Evolutionary conservation across 2,113 vertebrate species (phyloP), one percentile per base, ranked within the genome.

Genomic region (Tetrax tetrax): DNA sequence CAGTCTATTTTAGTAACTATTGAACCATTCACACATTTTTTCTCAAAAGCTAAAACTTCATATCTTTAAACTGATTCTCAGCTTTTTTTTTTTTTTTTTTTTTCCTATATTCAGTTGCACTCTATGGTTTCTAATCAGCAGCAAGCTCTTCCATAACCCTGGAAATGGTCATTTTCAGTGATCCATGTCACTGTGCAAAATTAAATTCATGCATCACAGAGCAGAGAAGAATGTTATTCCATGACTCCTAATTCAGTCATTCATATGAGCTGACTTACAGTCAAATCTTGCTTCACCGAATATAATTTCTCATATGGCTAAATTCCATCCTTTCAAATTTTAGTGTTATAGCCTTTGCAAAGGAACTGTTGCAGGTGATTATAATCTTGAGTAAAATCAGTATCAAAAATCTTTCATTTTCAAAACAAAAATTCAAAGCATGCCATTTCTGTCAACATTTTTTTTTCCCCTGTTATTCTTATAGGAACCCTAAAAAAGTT

Each of bases 161-260:
- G 69, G 72, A 84, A 97, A 87, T 87, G 29, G 68, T 89, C 10
- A 84, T 92, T 93, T 90, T 91, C 92, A 92, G 72, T 91, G 86
- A 95, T 82, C 83, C 53, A 3, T 93, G 65, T 53, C 80, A 50
- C 18, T 75, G 61, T 6, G 19, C 61, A 93, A 76, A 95, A 92
- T 92, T 91, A 95, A 93, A 95, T 92, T 91, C 81, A 85, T 83
- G 91, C 95, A 87, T 87, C 83, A 82, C 23, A 51, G 86, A 92
- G 74, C 75, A 96, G 74, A 92, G 80, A 61, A 64, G 77, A 83
- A 54, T 93, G 87, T 95, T 95, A 86, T 87, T 85, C 43, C 43
- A 43, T 66, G 37, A 82, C 33, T 94, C 61, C 83, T 66, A 87
- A n/a, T 89, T 91, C 65, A 89, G 21, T 89, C 66, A 86, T 80